Evolutionary conservation across 2,797 vertebrate genomes (phyloP).

Genomic region (Nannoperca obscura): DNA sequence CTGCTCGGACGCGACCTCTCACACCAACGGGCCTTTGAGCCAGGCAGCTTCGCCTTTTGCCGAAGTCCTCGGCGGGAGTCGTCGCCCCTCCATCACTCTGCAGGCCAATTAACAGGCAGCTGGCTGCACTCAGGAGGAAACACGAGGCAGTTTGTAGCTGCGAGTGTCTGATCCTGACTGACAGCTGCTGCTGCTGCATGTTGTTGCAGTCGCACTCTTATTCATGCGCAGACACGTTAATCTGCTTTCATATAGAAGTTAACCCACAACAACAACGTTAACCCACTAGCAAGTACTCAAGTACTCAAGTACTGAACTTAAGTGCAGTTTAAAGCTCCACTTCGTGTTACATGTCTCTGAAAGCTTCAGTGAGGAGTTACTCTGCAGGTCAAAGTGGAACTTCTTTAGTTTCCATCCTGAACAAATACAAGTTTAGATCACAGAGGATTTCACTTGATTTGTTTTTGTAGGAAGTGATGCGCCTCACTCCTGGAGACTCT

Average conservation of each 20-base stretch:
- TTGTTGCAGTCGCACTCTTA: neutral
- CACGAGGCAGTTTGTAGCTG: conserved; percentile 5
- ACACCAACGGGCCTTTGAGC: conserved; percentile 27
- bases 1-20: neutral
- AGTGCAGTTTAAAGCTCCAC: too few species aligned
- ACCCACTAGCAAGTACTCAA: too few species aligned
- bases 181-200: conserved; percentile 3
- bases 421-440: too few species aligned
- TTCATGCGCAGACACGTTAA: neutral
- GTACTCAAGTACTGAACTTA: too few species aligned
- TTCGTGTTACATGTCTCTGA: too few species aligned
- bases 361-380: too few species aligned
- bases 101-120: neutral
- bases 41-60: conserved; percentile 29
- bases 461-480: neutral
- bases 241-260: too few species aligned
- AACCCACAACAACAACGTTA: too few species aligned
- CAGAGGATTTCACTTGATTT: too few species aligned
- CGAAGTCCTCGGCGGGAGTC: conserved; percentile 9
- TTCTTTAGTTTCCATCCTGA: too few species aligned
- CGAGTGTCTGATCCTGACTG: conserved; percentile 13
- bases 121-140: neutral
- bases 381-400: too few species aligned
- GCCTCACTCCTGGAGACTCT: neutral
- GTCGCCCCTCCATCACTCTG: conserved; percentile 21